Evolutionary conservation across 2,113 vertebrate genomes (phyloP).

Genomic region (Macquaria ambigua): DNA sequence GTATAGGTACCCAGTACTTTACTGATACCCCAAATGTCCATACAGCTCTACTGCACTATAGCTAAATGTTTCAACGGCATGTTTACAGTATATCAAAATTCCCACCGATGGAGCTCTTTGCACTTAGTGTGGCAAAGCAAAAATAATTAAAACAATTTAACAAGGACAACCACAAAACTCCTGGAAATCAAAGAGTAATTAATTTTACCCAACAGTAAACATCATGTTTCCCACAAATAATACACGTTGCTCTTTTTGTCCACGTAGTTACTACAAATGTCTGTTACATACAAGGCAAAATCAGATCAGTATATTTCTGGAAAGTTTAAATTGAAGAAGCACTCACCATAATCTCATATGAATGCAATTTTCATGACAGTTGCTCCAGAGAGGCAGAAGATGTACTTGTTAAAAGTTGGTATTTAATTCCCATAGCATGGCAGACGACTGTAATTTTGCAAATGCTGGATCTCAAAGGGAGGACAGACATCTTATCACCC

Average conservation of each 20-base stretch:
- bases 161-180: conserved; percentile 15
- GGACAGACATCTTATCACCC: conserved; percentile 35
- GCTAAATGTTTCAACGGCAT: neutral
- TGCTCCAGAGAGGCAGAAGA: conserved; percentile 20
- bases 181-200: conserved; percentile 5
- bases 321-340: conserved; percentile 9
- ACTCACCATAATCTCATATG: neutral
- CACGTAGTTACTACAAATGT: neutral
- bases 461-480: conserved; percentile 46
- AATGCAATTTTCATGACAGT: conserved; percentile 22
- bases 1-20: neutral
- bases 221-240: conserved; percentile 2
- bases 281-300: conserved; percentile 1
- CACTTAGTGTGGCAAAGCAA: neutral
- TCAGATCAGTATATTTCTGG: conserved; percentile 1
- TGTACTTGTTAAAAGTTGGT: conserved; percentile 22
- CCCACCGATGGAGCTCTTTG: neutral
- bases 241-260: neutral
- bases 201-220: conserved; percentile 6
- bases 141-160: neutral
- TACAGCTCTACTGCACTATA: neutral
- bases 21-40: neutral
- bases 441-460: conserved; percentile 51
- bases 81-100: neutral
- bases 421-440: conserved; percentile 45